Conservation (phyloP, 2,888 invertebrate species). For the Standfussiana lucernea region DNA sequence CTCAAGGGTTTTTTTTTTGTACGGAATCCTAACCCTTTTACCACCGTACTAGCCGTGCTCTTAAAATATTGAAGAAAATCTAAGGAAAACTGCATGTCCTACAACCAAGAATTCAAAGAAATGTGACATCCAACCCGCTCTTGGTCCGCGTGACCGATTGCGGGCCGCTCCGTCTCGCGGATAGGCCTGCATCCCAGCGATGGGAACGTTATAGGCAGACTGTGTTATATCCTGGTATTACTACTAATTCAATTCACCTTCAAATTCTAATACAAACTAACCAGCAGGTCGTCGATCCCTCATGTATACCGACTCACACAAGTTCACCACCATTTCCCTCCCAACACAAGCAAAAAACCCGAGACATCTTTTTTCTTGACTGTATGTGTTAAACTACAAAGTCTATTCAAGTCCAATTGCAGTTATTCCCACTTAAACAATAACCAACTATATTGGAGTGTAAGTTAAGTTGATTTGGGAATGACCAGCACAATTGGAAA, state of each 20-base stretch:
- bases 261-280: constrained; percentile 4
- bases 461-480: not conserved
- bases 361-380: constrained; percentile 23
- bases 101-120: not conserved
- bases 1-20: too few species aligned
- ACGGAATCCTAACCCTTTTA: too few species aligned
- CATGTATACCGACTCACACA: constrained; percentile 19
- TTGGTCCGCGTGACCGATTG: not conserved
- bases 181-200: not conserved
- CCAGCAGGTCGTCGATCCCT: constrained; percentile 27
- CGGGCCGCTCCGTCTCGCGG: not conserved
- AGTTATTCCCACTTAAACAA: not conserved
- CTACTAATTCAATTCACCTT: constrained; percentile 22
- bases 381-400: constrained; percentile 19
- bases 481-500: not conserved
- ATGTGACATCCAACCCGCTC: not conserved
- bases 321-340: constrained; percentile 6
- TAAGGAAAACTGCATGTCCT: not conserved
- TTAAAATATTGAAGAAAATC: too few species aligned
- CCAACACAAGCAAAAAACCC: not conserved
- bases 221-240: not conserved
- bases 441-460: not conserved
- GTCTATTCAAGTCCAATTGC: not conserved
- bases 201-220: not conserved
- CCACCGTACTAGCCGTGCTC: too few species aligned